These are phyloP conservation scores for Apistogramma diplotaenia DNA, from an alignment of 2,113 vertebrate species.

Conservation along the genomic window DNA sequence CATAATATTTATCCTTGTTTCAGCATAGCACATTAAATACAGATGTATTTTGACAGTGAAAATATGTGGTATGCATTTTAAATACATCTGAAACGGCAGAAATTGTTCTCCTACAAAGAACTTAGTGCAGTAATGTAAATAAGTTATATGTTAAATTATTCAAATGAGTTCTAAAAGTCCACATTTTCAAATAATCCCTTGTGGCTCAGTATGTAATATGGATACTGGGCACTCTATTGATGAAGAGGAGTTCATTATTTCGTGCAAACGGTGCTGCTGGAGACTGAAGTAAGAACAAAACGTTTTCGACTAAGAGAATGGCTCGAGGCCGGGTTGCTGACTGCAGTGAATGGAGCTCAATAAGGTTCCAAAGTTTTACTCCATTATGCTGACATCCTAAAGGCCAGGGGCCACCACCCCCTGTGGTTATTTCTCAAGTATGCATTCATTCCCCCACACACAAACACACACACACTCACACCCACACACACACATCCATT, in stretches of 20 bases:
- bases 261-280: constrained; percentile 30
- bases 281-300: constrained; percentile 58
- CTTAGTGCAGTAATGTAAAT: neutral
- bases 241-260: constrained; percentile 68
- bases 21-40: neutral
- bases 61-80: neutral
- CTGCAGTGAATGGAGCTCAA: constrained; percentile 68
- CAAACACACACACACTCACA: neutral
- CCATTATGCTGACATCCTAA: constrained; percentile 68
- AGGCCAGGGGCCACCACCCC: constrained; percentile 65
- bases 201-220: neutral
- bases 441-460: constrained; percentile 52
- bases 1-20: neutral
- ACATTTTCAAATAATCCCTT: neutral
- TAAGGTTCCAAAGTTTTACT: constrained; percentile 65
- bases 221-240: constrained; percentile 51
- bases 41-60: neutral
- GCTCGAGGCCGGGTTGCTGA: constrained; percentile 45
- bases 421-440: constrained; percentile 60
- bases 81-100: neutral
- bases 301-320: constrained; percentile 65
- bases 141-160: neutral
- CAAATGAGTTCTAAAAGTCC: neutral
- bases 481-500: neutral
- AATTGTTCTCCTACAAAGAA: neutral